These are phyloP conservation scores for Adelphocoris suturalis DNA, from an alignment of 2,888 invertebrate species.

Conservation along the genomic window DNA sequence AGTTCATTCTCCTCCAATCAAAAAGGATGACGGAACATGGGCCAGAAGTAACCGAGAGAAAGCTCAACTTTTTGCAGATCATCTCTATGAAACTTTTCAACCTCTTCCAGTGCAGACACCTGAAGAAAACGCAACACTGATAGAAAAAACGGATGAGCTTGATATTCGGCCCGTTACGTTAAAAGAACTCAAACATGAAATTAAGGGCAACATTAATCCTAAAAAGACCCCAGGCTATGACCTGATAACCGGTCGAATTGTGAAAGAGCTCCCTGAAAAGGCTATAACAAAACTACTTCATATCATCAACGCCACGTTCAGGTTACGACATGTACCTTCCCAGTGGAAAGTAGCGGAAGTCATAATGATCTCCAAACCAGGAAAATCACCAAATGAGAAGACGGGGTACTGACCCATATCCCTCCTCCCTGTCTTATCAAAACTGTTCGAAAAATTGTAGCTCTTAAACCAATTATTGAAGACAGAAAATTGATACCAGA, in stretches of 20 bases:
- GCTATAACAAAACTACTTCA: neutral
- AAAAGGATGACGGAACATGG: neutral
- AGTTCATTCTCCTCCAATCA: neutral
- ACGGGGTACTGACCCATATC: neutral
- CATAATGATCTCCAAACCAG: constrained; percentile 54
- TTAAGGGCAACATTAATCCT: neutral
- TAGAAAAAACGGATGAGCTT: constrained; percentile 29
- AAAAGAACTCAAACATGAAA: neutral
- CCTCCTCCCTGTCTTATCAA: neutral
- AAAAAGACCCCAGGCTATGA: constrained; percentile 22
- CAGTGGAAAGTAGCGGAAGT: constrained; percentile 47
- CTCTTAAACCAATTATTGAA: neutral
- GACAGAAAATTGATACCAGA: neutral
- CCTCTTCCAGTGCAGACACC: neutral
- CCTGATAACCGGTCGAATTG: neutral
- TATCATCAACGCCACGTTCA: neutral
- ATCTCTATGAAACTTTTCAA: constrained; percentile 17
- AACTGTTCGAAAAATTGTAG: neutral
- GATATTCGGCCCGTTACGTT: constrained; percentile 1
- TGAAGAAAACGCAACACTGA: neutral
- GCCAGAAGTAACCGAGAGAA: neutral
- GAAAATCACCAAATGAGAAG: constrained; percentile 37
- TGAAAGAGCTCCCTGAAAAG: constrained; percentile 31
- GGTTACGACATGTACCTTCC: constrained; percentile 7
- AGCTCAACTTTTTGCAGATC: constrained; percentile 35